Conservation (phyloP, 2,797 vertebrate genomes). For the Micrastur ruficollis region DNA sequence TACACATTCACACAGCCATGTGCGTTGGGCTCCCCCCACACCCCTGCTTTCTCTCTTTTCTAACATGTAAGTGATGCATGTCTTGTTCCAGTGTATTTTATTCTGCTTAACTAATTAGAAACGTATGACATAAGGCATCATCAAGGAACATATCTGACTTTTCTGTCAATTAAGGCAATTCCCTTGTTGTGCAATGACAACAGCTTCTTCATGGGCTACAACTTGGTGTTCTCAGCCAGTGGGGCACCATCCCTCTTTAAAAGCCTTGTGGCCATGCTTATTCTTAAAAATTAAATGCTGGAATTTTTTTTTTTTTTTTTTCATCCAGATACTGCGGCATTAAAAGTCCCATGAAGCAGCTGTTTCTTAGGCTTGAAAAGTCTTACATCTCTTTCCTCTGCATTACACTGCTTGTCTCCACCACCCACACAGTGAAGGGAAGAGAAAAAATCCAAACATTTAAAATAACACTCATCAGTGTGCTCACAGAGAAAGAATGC, state of each 20-base stretch:
- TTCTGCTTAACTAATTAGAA: neutral
- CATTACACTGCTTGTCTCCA: neutral
- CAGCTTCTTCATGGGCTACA: neutral
- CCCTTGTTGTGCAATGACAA: neutral
- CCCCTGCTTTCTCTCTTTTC: neutral
- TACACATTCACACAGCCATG: accelerated
- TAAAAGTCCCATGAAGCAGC: neutral
- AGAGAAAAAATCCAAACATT: conserved; percentile 15
- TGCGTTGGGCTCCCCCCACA: accelerated
- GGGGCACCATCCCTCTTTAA: neutral
- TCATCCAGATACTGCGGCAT: neutral
- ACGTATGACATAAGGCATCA: neutral
- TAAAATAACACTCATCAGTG: neutral
- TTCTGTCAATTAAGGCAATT: neutral
- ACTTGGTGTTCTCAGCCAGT: neutral
- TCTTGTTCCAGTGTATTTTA: neutral
- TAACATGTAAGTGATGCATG: neutral
- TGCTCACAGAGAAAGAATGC: neutral
- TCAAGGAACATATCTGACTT: neutral
- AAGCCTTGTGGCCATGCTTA: neutral
- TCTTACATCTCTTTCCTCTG: neutral
- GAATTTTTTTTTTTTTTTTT: neutral
- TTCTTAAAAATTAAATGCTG: neutral
- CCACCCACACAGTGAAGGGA: neutral
- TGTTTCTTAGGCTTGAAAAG: neutral